phyloP scores from a whole-genome alignment of 2,888 invertebrate species.

The Caradrina clavipalpis region DNA sequence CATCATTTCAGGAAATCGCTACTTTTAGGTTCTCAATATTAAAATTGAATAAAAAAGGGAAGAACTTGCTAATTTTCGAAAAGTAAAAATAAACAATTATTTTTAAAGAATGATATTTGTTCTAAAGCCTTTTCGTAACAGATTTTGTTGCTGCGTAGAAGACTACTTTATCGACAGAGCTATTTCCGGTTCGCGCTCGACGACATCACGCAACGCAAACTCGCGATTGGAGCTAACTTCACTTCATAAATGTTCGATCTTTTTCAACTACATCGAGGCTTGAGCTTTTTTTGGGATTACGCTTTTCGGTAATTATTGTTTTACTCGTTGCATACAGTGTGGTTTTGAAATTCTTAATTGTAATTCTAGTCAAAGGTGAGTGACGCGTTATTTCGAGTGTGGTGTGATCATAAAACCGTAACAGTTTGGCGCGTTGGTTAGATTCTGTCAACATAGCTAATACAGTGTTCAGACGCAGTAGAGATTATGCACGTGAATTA shows the following conservation, averaged over 20 bases:
- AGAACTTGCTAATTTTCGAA: too few relatives aligned
- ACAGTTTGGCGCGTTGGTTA: constrained; percentile 88
- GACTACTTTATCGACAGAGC: constrained; percentile 80
- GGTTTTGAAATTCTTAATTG: constrained; percentile 64
- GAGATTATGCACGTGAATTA: constrained; percentile 86
- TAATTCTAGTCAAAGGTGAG: constrained; percentile 73
- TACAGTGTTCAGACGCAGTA: constrained; percentile 80
- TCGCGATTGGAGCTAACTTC: constrained; percentile 83
- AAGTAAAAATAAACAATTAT: constrained; percentile 8
- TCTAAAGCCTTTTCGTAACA: constrained; percentile 28
- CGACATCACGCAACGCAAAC: constrained; percentile 87
- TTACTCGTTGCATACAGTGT: constrained; percentile 73
- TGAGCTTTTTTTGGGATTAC: constrained; percentile 87
- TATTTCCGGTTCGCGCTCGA: constrained; percentile 87
- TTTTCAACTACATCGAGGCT: constrained; percentile 88
- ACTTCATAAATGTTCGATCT: constrained; percentile 89
- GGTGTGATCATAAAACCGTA: constrained; percentile 71
- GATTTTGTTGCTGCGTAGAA: constrained; percentile 80
- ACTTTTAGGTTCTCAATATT: background rate
- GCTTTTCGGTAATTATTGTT: constrained; percentile 89
- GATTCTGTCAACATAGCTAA: constrained; percentile 87
- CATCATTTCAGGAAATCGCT: background rate
- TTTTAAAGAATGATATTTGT: background rate
- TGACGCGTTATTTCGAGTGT: constrained; percentile 67
- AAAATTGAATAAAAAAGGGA: background rate